Evolutionary conservation across 23 tunicate species (phyloP).

Genomic region (Trididemnum nubilum): DNA sequence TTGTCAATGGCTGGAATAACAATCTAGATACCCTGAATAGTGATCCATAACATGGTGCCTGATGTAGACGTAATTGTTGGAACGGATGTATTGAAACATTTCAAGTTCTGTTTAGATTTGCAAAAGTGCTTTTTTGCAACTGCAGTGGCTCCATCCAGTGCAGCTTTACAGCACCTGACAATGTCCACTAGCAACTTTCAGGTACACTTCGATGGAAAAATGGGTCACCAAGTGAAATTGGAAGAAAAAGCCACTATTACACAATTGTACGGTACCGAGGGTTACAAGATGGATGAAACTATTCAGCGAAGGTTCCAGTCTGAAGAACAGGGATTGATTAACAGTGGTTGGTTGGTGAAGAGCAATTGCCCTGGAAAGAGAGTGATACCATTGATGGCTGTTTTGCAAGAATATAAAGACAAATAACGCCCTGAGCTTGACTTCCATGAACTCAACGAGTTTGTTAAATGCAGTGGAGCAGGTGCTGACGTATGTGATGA

Average conservation of each 20-base stretch:
- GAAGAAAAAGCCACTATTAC: background rate
- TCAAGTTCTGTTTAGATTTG: background rate
- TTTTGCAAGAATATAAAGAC: background rate
- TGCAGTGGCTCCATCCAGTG: background rate
- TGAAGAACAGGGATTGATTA: background rate
- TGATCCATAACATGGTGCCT: background rate
- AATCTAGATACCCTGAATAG: background rate
- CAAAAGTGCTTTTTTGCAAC: background rate
- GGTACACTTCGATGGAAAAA: background rate
- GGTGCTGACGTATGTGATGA: constrained; percentile 16
- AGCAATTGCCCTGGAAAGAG: background rate
- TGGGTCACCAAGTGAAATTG: background rate
- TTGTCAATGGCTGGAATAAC: no score
- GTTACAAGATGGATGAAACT: background rate
- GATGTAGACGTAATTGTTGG: background rate
- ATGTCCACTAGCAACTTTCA: background rate
- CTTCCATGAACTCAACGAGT: background rate
- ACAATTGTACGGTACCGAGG: background rate
- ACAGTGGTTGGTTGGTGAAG: constrained; percentile 9
- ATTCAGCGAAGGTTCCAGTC: background rate
- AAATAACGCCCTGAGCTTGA: background rate
- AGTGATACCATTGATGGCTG: constrained; percentile 1
- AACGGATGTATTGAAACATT: background rate
- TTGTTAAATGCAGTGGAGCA: background rate
- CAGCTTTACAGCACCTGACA: background rate